phyloP scores from a whole-genome alignment of 2,797 vertebrate species.

The Loris lydekkerianus region DNA sequence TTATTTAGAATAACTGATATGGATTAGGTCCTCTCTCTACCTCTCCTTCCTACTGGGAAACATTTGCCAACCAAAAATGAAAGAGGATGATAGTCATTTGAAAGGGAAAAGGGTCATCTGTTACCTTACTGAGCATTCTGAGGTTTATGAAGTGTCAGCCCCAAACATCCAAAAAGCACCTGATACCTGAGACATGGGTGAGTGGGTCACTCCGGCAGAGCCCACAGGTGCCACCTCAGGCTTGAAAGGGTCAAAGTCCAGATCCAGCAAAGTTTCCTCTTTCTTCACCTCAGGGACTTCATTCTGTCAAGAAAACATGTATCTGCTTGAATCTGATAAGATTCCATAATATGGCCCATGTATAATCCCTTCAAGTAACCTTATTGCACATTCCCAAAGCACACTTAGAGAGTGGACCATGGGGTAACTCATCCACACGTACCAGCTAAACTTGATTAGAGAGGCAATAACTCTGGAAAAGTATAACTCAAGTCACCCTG shows the following conservation, averaged over 20 bases:
- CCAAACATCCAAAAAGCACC: neutral
- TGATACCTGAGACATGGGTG: conserved; percentile 95
- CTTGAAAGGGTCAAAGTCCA: conserved; percentile 98
- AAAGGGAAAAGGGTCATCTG: neutral
- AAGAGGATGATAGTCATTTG: neutral
- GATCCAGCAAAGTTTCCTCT: conserved; percentile 95
- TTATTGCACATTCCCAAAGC: neutral
- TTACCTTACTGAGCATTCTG: neutral
- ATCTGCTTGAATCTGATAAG: neutral
- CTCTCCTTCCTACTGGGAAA: neutral
- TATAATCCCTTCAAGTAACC: neutral
- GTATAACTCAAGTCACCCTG: neutral
- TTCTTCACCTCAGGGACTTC: conserved; percentile 91
- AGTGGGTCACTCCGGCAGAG: conserved; percentile 89
- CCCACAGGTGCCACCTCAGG: conserved; percentile 89
- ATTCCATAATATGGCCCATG: neutral
- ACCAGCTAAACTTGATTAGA: neutral
- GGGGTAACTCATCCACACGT: neutral
- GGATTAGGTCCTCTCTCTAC: neutral
- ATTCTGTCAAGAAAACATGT: conserved; percentile 88
- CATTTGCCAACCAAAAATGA: neutral
- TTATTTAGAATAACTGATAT: neutral
- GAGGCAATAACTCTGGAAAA: neutral
- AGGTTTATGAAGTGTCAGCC: neutral
- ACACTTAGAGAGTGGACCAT: neutral